Percentiles rank a stretch among this genome's conserved stretches.
Evolutionary conservation across 1,140 invertebrate genomes (phyloP).

Genomic region (Bombus ignitus): DNA sequence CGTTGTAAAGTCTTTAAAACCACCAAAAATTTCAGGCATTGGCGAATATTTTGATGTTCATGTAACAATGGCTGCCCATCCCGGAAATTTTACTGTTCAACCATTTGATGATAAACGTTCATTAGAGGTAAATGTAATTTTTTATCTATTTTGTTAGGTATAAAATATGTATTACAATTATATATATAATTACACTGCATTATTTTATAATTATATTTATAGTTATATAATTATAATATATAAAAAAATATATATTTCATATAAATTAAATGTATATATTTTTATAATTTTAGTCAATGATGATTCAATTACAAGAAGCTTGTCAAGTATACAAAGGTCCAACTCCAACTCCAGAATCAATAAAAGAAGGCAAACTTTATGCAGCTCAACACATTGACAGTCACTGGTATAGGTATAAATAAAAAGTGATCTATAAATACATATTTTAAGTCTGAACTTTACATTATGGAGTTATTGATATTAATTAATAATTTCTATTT

Average conservation of each 20-base stretch:
- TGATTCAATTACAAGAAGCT: conserved; percentile 81
- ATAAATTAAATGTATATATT: background rate
- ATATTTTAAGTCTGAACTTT: conserved; percentile 10
- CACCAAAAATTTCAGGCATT: conserved; percentile 76
- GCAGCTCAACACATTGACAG: conserved; percentile 83
- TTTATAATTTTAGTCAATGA: conserved; percentile 78
- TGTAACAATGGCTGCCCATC: conserved; percentile 84
- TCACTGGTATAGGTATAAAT: conserved; percentile 84
- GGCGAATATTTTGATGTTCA: conserved; percentile 84
- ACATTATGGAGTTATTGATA: background rate
- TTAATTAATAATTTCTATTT: conserved; percentile 12
- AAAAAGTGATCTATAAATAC: background rate
- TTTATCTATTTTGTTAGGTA: background rate
- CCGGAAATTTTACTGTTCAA: conserved; percentile 84
- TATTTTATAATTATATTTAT: background rate
- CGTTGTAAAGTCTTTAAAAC: conserved; percentile 55
- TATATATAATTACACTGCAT: background rate
- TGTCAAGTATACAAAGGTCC: conserved; percentile 79
- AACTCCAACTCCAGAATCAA: conserved; percentile 68
- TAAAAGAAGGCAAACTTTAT: conserved; percentile 82
- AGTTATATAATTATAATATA: background rate
- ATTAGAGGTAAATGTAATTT: conserved; percentile 64
- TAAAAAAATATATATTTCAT: background rate
- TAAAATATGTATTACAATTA: background rate
- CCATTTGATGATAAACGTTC: conserved; percentile 56